phyloP scores from a whole-genome alignment of 2,888 invertebrate genomes.

The Prosapia bicincta region DNA sequence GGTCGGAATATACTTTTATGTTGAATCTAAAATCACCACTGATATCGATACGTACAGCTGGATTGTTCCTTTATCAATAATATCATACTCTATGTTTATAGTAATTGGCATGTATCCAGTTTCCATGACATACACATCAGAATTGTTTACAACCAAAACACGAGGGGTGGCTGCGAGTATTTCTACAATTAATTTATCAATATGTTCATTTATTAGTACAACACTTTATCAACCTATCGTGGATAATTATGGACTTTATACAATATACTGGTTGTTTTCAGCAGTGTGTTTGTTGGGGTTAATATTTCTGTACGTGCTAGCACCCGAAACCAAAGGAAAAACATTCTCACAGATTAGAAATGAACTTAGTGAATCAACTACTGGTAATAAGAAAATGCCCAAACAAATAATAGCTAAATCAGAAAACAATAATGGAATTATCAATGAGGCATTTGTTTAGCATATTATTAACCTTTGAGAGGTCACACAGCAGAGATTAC shows the following conservation, averaged over 20 bases:
- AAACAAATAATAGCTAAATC: neutral
- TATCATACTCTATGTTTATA: constrained; percentile 56
- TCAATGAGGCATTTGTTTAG: no score
- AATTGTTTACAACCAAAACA: constrained; percentile 60
- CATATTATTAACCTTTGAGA: no score
- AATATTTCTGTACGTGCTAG: constrained; percentile 27
- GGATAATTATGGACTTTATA: constrained; percentile 33
- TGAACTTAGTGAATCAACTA: neutral
- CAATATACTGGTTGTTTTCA: constrained; percentile 33
- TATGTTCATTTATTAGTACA: constrained; percentile 55
- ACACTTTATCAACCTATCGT: constrained; percentile 49
- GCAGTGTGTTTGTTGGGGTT: constrained; percentile 27
- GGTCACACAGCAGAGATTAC: no score
- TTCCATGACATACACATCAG: constrained; percentile 56
- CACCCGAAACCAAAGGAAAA: constrained; percentile 67
- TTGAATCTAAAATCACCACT: constrained; percentile 15
- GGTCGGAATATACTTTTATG: constrained; percentile 19
- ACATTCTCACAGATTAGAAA: constrained; percentile 59
- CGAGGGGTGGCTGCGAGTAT: constrained; percentile 57
- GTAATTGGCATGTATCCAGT: constrained; percentile 58
- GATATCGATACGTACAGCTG: neutral
- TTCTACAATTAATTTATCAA: constrained; percentile 54
- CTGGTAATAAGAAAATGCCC: neutral
- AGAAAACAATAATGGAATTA: no score
- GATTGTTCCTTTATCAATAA: constrained; percentile 50